phyloP scores from a whole-genome alignment of 2,113 vertebrate species.

The Potamarius usumacintae region DNA sequence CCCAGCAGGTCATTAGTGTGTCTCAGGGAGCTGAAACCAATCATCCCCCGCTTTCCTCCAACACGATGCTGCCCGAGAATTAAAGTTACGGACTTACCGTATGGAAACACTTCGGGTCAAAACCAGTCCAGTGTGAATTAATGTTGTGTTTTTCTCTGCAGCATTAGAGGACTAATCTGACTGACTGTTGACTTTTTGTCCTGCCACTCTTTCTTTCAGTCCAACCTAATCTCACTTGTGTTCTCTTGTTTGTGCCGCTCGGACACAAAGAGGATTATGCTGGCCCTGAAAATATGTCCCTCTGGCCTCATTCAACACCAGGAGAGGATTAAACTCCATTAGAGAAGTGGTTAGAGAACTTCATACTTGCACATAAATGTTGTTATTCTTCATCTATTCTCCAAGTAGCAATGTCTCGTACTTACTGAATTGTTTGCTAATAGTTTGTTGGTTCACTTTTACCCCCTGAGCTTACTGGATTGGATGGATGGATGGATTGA shows the following conservation, averaged over 20 bases:
- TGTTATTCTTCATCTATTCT: neutral
- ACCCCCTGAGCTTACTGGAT: neutral
- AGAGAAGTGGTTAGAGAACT: slow-evolving; percentile 20
- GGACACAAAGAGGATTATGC: slow-evolving; percentile 55
- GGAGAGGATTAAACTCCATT: slow-evolving; percentile 51
- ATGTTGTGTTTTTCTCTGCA: neutral
- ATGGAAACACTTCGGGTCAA: neutral
- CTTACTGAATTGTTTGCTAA: neutral
- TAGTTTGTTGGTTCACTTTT: neutral
- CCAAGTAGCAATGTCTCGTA: neutral
- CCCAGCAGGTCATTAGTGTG: slow-evolving; percentile 5
- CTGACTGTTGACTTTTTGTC: slow-evolving; percentile 28
- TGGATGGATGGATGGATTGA: too few species aligned
- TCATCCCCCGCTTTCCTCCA: neutral
- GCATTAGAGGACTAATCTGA: neutral
- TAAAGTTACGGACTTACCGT: neutral
- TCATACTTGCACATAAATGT: neutral
- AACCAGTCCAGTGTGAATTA: neutral
- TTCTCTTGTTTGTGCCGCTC: slow-evolving; percentile 40
- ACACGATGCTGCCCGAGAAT: neutral
- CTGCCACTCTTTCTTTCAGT: slow-evolving; percentile 4
- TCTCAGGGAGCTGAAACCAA: neutral
- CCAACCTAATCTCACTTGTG: slow-evolving; percentile 32
- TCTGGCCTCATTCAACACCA: slow-evolving; percentile 39
- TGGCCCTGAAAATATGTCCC: slow-evolving; percentile 33